These are phyloP conservation scores for Litocranius walleri DNA, from an alignment of 2,113 vertebrate genomes.

Conservation along the genomic window DNA sequence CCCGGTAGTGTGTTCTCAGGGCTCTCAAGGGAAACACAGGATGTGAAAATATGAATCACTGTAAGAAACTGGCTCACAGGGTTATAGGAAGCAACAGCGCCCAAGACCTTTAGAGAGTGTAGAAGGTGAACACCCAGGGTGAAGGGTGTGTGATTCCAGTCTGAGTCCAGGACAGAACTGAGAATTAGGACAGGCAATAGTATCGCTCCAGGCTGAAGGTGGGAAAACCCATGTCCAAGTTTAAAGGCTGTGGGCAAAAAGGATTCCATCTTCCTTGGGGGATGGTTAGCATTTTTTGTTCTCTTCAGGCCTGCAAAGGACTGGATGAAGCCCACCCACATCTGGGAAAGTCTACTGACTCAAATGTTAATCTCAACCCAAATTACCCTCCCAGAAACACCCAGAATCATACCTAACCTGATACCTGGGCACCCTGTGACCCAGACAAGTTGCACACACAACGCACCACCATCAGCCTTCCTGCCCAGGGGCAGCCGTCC, in stretches of 20 bases:
- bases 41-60: background rate
- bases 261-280: too few species aligned
- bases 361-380: fast-evolving
- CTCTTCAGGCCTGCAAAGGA: background rate
- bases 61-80: background rate
- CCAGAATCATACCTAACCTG: background rate
- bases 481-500: fast-evolving
- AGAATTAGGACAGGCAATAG: background rate
- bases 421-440: background rate
- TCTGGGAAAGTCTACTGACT: background rate
- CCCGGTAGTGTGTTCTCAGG: fast-evolving
- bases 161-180: background rate
- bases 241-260: background rate
- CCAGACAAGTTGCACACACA: background rate
- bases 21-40: background rate
- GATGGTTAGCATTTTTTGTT: too few species aligned
- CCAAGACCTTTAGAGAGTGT: too few species aligned
- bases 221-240: fast-evolving
- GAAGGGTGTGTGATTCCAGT: fast-evolving
- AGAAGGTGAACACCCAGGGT: too few species aligned
- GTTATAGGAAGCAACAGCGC: fast-evolving
- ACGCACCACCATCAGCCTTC: fast-evolving
- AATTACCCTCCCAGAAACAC: background rate
- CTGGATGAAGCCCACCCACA: background rate
- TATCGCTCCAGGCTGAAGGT: too few species aligned